phyloP scores from a whole-genome alignment of 2,113 vertebrate genomes.

The Mesembrinibis cayennensis region DNA sequence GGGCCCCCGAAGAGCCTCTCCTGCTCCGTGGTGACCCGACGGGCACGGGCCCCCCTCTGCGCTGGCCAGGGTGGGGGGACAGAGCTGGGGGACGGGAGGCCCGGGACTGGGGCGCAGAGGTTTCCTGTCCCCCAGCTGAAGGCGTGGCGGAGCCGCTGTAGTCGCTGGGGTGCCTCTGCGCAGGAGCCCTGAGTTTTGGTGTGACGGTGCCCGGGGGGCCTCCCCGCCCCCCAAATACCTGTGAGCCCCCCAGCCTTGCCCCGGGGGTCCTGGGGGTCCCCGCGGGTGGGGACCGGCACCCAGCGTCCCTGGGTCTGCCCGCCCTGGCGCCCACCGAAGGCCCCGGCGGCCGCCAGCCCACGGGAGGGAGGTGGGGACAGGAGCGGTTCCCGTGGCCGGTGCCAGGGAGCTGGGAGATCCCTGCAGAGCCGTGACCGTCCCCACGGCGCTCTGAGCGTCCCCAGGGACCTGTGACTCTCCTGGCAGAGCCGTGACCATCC shows the following conservation, averaged over 20 bases:
- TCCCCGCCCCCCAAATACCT: background rate
- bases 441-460: rapidly evolving
- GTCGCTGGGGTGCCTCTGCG: rapidly evolving
- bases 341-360: background rate
- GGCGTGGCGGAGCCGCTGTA: rapidly evolving
- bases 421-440: background rate
- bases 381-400: rapidly evolving
- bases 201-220: background rate
- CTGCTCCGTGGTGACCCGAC: rapidly evolving
- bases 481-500: too few relatives aligned
- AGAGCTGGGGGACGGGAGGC: rapidly evolving
- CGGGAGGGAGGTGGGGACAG: background rate
- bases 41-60: background rate
- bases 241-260: background rate
- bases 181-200: background rate
- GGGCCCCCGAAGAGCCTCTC: background rate
- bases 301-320: rapidly evolving
- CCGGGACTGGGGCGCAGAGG: rapidly evolving
- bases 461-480: background rate
- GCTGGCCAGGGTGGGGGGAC: background rate
- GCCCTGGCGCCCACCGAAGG: background rate
- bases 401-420: background rate
- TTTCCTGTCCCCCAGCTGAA: background rate
- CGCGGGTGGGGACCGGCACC: background rate
- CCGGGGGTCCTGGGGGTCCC: background rate